A percentile compares a stretch with the other conserved stretches of the same genome.
These are phyloP conservation scores for Luperina nickerlii DNA, from an alignment of 2,888 invertebrate genomes.

Conservation along the genomic window DNA sequence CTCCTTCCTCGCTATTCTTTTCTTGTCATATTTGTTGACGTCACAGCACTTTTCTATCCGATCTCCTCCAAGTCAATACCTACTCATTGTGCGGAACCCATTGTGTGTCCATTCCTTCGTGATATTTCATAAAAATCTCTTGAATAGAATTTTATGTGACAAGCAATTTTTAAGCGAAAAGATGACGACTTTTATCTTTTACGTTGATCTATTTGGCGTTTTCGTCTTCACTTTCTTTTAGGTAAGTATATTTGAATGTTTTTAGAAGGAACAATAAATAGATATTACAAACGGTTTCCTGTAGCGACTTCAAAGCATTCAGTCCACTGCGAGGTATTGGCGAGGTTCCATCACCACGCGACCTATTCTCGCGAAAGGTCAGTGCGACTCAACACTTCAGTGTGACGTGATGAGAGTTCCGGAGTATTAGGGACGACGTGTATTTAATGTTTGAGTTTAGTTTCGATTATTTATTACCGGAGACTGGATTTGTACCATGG, in stretches of 20 bases:
- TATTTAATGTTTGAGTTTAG: constrained; percentile 1
- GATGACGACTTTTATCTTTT: neutral
- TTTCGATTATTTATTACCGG: constrained; percentile 6
- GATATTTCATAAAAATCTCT: constrained; percentile 32
- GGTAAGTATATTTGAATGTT: constrained; percentile 44
- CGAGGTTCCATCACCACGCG: constrained; percentile 66
- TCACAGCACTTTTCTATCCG: constrained; percentile 50
- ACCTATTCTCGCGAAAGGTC: constrained; percentile 72
- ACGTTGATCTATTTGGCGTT: constrained; percentile 27
- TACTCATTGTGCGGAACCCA: constrained; percentile 39
- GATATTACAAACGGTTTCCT: constrained; percentile 70
- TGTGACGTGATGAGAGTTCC: constrained; percentile 34
- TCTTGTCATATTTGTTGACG: constrained; percentile 42
- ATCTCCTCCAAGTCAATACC: constrained; percentile 48
- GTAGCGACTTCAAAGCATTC: constrained; percentile 69
- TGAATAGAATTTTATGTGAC: constrained; percentile 36
- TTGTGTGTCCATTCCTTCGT: constrained; percentile 43
- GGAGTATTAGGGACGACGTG: constrained; percentile 17
- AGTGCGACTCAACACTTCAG: constrained; percentile 41
- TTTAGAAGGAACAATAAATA: constrained; percentile 60
- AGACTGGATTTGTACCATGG: too few relatives aligned
- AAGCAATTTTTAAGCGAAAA: constrained; percentile 27
- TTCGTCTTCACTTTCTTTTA: constrained; percentile 15
- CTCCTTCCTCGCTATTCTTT: constrained; percentile 24
- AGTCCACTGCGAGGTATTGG: constrained; percentile 64